A percentile compares a stretch with the other conserved stretches of the same genome.
phyloP scores from a whole-genome alignment of 1,140 invertebrate species.

The Dendrolimus kikuchii region DNA sequence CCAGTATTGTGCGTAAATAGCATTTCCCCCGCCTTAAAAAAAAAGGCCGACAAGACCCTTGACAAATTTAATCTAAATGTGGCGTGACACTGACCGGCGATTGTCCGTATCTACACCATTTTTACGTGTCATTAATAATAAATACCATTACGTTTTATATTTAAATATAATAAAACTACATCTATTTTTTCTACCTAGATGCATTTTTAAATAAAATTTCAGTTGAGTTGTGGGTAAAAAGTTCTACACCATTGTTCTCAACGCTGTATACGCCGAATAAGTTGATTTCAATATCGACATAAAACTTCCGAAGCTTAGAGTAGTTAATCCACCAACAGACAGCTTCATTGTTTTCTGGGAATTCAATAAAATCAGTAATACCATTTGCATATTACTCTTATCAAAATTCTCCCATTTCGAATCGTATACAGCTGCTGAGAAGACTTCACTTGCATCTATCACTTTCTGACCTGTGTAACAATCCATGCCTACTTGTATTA shows the following conservation, averaged over 20 bases:
- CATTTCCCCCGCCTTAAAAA: too few species aligned
- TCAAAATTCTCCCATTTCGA: slow-evolving; percentile 28
- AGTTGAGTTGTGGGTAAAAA: too few species aligned
- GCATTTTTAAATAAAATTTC: too few species aligned
- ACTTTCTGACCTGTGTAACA: slow-evolving; percentile 35
- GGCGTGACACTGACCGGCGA: too few species aligned
- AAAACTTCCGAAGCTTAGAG: slow-evolving; percentile 13
- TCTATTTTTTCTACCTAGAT: too few species aligned
- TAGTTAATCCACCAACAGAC: slow-evolving; percentile 19
- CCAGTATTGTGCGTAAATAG: too few species aligned
- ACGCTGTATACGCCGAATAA: slow-evolving; percentile 20
- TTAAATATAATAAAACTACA: too few species aligned
- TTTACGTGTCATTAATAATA: too few species aligned
- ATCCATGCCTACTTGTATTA: slow-evolving; percentile 29
- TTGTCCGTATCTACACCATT: too few species aligned
- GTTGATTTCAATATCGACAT: slow-evolving; percentile 16
- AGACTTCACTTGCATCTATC: slow-evolving; percentile 28
- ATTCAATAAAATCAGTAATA: slow-evolving; percentile 18
- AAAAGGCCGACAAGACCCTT: too few species aligned
- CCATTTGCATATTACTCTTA: slow-evolving; percentile 13
- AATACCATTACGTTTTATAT: too few species aligned
- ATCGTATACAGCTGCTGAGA: slow-evolving; percentile 24
- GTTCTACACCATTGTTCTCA: slow-evolving; percentile 5
- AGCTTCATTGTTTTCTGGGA: slow-evolving; percentile 22
- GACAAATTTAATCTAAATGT: too few species aligned